Conservation (phyloP, 2,797 vertebrate genomes). For the Pagetopsis macropterus region DNA sequence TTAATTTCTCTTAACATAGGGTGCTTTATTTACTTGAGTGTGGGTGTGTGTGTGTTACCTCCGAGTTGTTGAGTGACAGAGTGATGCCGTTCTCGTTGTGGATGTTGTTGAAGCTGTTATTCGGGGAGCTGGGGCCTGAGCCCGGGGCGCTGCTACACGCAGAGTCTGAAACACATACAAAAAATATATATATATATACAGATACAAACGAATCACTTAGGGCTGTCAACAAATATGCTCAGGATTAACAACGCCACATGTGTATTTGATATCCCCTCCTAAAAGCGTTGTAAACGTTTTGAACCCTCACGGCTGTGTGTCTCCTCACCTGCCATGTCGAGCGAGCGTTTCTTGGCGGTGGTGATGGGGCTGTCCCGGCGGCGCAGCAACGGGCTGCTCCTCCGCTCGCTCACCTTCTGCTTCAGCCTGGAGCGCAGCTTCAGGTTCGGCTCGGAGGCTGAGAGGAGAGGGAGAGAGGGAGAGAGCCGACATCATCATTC, state of each 20-base stretch:
- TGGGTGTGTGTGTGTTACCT: conserved; percentile 79
- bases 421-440: conserved; percentile 95
- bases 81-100: conserved; percentile 90
- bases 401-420: conserved; percentile 94
- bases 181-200: too few species aligned
- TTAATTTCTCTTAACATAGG: too few species aligned
- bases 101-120: conserved; percentile 95
- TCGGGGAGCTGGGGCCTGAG: conserved; percentile 96
- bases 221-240: too few species aligned
- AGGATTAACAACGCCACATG: too few species aligned
- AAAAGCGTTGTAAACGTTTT: not conserved
- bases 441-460: conserved; percentile 97
- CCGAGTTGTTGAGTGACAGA: conserved; percentile 83
- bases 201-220: too few species aligned
- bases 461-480: not conserved
- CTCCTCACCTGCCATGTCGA: conserved; percentile 89
- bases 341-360: conserved; percentile 92
- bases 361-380: conserved; percentile 90
- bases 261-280: too few species aligned
- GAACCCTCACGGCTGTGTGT: not conserved
- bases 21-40: too few species aligned
- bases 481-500: not conserved
- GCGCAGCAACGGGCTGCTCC: conserved; percentile 94
- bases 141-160: conserved; percentile 95
- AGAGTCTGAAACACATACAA: conserved; percentile 84